Percentiles rank a stretch among this genome's conserved stretches.
phyloP scores from a whole-genome alignment of 2,888 invertebrate genomes.

The Netelia melanura region DNA sequence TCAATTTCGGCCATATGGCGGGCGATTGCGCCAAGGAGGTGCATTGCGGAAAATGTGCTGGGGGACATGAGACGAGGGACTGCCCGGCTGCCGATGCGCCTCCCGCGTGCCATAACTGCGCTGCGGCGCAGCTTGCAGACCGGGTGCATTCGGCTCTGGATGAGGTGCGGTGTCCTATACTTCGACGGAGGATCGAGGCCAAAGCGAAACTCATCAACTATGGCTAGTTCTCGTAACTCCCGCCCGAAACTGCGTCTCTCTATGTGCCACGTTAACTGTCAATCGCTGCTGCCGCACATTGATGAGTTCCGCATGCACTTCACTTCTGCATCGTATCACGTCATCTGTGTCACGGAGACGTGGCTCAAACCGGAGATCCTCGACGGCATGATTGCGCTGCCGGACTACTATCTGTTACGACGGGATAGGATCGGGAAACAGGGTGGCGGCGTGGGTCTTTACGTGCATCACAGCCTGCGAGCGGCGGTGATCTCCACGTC shows the following conservation, averaged over 20 bases:
- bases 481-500: background rate
- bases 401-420: background rate
- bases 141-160: background rate
- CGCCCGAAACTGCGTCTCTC: background rate
- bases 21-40: conserved; percentile 29
- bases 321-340: background rate
- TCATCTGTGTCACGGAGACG: background rate
- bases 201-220: background rate
- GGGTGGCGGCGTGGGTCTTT: background rate
- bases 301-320: background rate
- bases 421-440: background rate
- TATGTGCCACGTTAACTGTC: background rate
- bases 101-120: background rate
- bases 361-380: background rate
- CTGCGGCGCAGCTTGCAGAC: background rate
- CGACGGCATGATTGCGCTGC: background rate
- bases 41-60: conserved; percentile 18
- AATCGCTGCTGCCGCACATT: background rate
- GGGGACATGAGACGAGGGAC: conserved; percentile 6
- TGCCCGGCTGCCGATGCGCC: background rate
- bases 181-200: background rate
- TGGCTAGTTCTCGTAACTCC: background rate
- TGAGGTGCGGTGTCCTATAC: background rate
- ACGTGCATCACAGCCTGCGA: background rate
- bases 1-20: conserved; percentile 52